Evolutionary conservation across 2,888 invertebrate species (phyloP).

Genomic region (Monochamus alternatus): DNA sequence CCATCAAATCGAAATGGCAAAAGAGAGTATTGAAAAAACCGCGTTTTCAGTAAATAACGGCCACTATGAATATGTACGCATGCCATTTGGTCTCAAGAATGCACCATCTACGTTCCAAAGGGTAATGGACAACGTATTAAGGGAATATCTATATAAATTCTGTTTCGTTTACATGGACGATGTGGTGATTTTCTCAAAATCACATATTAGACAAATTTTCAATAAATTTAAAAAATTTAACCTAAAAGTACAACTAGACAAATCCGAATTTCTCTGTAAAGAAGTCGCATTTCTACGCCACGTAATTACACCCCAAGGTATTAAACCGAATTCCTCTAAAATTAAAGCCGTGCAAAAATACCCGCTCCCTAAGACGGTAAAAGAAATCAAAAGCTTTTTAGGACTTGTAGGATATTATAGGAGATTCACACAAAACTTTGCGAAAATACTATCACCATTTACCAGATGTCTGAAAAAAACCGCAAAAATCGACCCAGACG

Average conservation of each 20-base stretch:
- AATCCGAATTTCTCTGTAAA: constrained; percentile 47
- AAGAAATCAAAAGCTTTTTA: constrained; percentile 53
- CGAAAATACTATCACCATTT: constrained; percentile 40
- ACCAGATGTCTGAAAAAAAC: constrained; percentile 45
- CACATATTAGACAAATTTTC: constrained; percentile 46
- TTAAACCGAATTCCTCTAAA: constrained; percentile 49
- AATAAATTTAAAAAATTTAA: constrained; percentile 45
- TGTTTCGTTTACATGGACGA: constrained; percentile 55
- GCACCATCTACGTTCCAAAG: constrained; percentile 58
- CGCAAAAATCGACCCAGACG: constrained; percentile 37
- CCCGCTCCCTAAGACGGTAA: constrained; percentile 44
- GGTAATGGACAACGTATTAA: constrained; percentile 53
- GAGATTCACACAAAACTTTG: constrained; percentile 48
- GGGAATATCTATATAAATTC: constrained; percentile 43
- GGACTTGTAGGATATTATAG: constrained; percentile 50
- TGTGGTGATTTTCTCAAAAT: constrained; percentile 50
- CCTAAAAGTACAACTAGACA: constrained; percentile 51
- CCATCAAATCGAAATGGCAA: constrained; percentile 58
- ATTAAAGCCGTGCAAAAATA: constrained; percentile 46
- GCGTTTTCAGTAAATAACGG: constrained; percentile 55
- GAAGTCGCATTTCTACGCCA: constrained; percentile 48
- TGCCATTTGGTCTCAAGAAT: constrained; percentile 58
- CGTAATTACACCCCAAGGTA: constrained; percentile 50
- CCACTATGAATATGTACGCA: constrained; percentile 54
- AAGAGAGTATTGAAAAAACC: constrained; percentile 54